phyloP scores from a whole-genome alignment of 1,140 invertebrate genomes.

The Heliconius himera region DNA sequence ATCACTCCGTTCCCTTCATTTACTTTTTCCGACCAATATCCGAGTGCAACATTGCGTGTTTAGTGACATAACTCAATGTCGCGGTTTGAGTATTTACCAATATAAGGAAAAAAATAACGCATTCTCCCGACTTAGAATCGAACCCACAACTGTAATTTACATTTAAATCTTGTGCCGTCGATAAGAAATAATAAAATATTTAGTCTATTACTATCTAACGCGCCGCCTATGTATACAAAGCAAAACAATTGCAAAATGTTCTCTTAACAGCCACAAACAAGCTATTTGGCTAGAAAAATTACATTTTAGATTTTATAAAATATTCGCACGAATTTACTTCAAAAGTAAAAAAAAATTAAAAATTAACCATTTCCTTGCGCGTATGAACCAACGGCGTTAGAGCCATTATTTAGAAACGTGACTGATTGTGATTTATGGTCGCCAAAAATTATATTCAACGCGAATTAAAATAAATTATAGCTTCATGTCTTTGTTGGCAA shows the following conservation, averaged over 20 bases:
- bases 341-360: neutral
- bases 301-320: neutral
- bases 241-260: too few relatives aligned
- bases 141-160: neutral
- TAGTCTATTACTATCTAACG: too few relatives aligned
- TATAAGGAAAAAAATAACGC: neutral
- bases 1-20: too few relatives aligned
- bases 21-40: too few relatives aligned
- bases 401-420: slow-evolving; percentile 3
- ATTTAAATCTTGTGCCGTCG: too few relatives aligned
- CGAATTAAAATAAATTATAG: slow-evolving; percentile 8
- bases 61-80: too few relatives aligned
- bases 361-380: neutral
- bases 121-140: neutral
- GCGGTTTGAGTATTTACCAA: neutral
- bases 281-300: neutral
- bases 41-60: too few relatives aligned
- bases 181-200: too few relatives aligned
- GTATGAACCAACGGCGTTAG: neutral
- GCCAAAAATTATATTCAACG: too few relatives aligned
- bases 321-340: neutral
- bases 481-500: neutral
- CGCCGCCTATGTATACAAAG: too few relatives aligned
- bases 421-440: neutral
- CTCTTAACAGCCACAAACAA: neutral